Percentiles rank a stretch among this genome's conserved stretches.
Evolutionary conservation across 2,888 invertebrate species (phyloP).

Genomic region (Erebia aethiops): DNA sequence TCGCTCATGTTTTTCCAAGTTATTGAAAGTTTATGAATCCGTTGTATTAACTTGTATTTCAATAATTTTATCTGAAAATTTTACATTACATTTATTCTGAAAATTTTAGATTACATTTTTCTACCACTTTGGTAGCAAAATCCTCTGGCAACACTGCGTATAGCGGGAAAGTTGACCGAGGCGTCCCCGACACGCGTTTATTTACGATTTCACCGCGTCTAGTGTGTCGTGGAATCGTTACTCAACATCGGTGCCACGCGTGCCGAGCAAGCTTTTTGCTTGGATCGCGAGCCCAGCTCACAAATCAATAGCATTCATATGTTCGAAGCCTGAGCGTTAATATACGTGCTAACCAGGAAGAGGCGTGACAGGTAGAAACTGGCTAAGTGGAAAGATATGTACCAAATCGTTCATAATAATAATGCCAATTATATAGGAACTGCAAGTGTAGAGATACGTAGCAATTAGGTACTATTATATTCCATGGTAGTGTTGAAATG

Average conservation of each 20-base stretch:
- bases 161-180: constrained; percentile 20
- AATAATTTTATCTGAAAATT: not conserved
- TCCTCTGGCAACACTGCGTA: not conserved
- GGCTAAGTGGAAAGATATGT: not conserved
- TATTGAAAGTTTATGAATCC: too few species aligned
- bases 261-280: constrained; percentile 14
- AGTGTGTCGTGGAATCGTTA: constrained; percentile 5
- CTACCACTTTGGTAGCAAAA: constrained; percentile 2
- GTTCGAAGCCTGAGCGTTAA: not conserved
- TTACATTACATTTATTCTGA: not conserved
- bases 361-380: not conserved
- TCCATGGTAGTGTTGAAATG: too few species aligned
- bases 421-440: not conserved
- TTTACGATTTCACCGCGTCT: constrained; percentile 15
- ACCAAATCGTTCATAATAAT: not conserved
- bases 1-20: too few species aligned
- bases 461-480: too few species aligned
- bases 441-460: too few species aligned
- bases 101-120: not conserved
- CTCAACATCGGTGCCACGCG: constrained; percentile 17
- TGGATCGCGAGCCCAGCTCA: not conserved
- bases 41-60: not conserved
- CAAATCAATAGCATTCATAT: not conserved
- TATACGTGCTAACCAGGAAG: not conserved
- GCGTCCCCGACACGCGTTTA: constrained; percentile 15